A percentile compares a stretch with the other conserved stretches of the same genome.
phyloP scores from a whole-genome alignment of 30 jellyfish, hydroid and myxozoan species.

The Phacellophora camtschatica region DNA sequence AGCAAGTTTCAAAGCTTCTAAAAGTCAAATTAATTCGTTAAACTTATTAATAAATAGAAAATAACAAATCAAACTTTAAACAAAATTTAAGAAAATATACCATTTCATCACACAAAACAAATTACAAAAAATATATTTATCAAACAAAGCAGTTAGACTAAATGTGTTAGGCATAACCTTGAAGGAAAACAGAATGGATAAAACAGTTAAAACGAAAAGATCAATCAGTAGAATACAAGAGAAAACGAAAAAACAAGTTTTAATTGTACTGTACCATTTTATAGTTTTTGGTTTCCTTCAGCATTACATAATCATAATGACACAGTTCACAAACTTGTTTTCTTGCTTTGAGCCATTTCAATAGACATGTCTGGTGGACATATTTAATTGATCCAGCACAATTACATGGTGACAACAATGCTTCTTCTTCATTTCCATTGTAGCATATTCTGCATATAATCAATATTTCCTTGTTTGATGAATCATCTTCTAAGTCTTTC shows the following conservation, averaged over 20 bases:
- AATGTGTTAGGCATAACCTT: too few relatives aligned
- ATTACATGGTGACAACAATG: slow-evolving; percentile 78
- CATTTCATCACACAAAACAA: too few relatives aligned
- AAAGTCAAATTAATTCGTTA: too few relatives aligned
- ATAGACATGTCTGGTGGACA: slow-evolving; percentile 80
- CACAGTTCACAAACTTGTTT: slow-evolving; percentile 85
- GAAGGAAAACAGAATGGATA: too few relatives aligned
- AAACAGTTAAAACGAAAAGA: too few relatives aligned
- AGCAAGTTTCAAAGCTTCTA: too few relatives aligned
- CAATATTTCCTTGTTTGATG: background rate
- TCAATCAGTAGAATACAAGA: background rate
- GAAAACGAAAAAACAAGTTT: background rate
- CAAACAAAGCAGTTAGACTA: too few relatives aligned
- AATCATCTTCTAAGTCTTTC: too few relatives aligned
- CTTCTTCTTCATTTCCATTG: slow-evolving; percentile 67
- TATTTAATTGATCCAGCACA: slow-evolving; percentile 84
- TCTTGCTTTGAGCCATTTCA: slow-evolving; percentile 82
- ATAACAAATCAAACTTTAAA: too few relatives aligned
- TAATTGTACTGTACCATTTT: slow-evolving; percentile 29
- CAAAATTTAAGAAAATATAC: too few relatives aligned
- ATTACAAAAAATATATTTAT: too few relatives aligned
- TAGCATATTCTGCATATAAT: slow-evolving; percentile 80
- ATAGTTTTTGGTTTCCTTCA: slow-evolving; percentile 57
- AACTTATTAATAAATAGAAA: too few relatives aligned
- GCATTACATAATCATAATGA: slow-evolving; percentile 39